A percentile compares a stretch with the other conserved stretches of the same genome.
Evolutionary conservation across 2,797 vertebrate species (phyloP).

Genomic region (Tinamus major): DNA sequence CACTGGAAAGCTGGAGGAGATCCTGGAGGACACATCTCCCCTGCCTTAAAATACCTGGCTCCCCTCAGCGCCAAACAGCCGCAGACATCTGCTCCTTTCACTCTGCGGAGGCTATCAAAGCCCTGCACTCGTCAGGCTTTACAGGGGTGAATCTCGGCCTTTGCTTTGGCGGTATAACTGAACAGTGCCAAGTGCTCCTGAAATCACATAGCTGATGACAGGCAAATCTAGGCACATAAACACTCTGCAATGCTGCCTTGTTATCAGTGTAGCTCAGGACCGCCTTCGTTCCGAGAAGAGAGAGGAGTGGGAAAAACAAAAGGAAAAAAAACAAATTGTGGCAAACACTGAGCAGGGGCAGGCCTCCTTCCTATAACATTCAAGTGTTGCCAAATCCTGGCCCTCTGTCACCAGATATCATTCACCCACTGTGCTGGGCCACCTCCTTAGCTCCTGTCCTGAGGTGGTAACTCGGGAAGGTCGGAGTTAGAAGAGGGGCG

Average conservation of each 20-base stretch:
- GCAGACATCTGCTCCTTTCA: fast-evolving
- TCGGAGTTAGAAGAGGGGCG: not conserved
- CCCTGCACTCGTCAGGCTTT: not conserved
- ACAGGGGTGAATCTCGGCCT: not conserved
- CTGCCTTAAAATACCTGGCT: not conserved
- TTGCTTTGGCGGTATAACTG: not conserved
- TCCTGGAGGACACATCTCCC: not conserved
- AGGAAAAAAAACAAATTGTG: not conserved
- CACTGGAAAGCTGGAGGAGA: not conserved
- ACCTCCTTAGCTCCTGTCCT: not conserved
- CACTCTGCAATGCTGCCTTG: not conserved
- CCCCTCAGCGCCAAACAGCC: not conserved
- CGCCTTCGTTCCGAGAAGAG: not conserved
- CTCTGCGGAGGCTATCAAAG: not conserved
- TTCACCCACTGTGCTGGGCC: not conserved
- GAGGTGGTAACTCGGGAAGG: not conserved
- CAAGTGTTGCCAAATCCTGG: not conserved
- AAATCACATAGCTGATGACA: not conserved
- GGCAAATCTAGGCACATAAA: not conserved
- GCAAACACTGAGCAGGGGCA: not conserved
- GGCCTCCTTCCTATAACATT: not conserved
- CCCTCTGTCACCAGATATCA: not conserved
- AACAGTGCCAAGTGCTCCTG: constrained; percentile 17
- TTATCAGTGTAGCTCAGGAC: constrained; percentile 20
- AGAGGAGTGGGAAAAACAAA: not conserved